A percentile compares a stretch with the other conserved stretches of the same genome.
Evolutionary conservation across 2,113 vertebrate species (phyloP).

Genomic region (Sapajus apella): DNA sequence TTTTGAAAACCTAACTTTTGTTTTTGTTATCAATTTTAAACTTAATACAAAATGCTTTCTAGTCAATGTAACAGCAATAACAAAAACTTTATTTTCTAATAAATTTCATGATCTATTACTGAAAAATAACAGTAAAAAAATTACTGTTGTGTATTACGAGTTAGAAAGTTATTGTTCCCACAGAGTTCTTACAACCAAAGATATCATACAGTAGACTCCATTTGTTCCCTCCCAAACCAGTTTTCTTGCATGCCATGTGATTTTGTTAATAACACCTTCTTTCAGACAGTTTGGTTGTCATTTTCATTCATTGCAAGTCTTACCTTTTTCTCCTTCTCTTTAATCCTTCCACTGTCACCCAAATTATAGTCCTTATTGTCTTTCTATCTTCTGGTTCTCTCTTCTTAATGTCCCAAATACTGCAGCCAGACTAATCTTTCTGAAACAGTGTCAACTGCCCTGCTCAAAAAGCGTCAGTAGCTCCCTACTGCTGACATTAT

Average conservation of each 20-base stretch:
- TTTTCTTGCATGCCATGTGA: background rate
- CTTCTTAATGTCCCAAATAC: background rate
- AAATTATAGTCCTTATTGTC: background rate
- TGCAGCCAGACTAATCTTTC: background rate
- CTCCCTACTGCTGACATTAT: background rate
- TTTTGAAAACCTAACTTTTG: background rate
- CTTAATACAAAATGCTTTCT: background rate
- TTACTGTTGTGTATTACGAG: background rate
- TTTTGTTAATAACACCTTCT: background rate
- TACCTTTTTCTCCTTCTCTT: background rate
- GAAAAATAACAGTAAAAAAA: background rate
- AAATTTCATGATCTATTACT: background rate
- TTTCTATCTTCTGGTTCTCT: background rate
- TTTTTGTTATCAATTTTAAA: background rate
- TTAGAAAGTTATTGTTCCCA: background rate
- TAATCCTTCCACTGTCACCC: background rate
- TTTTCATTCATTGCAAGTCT: background rate
- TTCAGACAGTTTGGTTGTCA: background rate
- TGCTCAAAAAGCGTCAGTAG: background rate
- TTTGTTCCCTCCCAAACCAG: background rate
- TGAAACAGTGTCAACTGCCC: background rate
- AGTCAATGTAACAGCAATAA: background rate
- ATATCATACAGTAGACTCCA: background rate
- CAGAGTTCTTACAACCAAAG: background rate
- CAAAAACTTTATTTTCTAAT: constrained; percentile 10